These are phyloP conservation scores for Artibeus jamaicensis DNA, from an alignment of 2,797 vertebrate species.

Conservation along the genomic window DNA sequence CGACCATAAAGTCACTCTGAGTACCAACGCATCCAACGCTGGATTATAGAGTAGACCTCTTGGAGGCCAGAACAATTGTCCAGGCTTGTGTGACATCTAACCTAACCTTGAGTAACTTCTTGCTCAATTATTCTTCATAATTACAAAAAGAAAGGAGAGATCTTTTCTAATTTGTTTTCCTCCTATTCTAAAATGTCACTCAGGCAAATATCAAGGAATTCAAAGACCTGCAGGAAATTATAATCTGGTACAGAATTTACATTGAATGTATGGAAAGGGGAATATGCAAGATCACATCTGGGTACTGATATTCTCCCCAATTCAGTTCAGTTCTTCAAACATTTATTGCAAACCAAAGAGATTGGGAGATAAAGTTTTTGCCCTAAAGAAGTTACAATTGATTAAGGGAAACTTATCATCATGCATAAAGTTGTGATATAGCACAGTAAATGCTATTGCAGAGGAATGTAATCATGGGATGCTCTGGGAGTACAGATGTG, in stretches of 20 bases:
- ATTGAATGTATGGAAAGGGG: background rate
- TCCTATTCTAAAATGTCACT: background rate
- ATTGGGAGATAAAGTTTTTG: background rate
- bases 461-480: background rate
- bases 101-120: constrained; percentile 2
- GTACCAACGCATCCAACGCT: background rate
- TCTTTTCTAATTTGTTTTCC: background rate
- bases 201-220: background rate
- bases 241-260: background rate
- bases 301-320: background rate
- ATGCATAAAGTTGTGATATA: background rate
- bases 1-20: background rate
- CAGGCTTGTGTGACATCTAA: background rate
- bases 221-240: background rate
- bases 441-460: background rate
- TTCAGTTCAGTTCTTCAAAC: background rate
- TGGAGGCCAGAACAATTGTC: background rate
- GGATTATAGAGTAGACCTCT: background rate
- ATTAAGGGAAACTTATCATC: background rate
- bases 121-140: background rate
- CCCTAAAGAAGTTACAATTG: background rate
- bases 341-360: background rate
- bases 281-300: background rate
- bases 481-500: no score
- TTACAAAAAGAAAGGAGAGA: background rate